A percentile compares a stretch with the other conserved stretches of the same genome.
These are phyloP conservation scores for Onchidella celtica DNA, from an alignment of 2,888 invertebrate genomes.

Conservation along the genomic window DNA sequence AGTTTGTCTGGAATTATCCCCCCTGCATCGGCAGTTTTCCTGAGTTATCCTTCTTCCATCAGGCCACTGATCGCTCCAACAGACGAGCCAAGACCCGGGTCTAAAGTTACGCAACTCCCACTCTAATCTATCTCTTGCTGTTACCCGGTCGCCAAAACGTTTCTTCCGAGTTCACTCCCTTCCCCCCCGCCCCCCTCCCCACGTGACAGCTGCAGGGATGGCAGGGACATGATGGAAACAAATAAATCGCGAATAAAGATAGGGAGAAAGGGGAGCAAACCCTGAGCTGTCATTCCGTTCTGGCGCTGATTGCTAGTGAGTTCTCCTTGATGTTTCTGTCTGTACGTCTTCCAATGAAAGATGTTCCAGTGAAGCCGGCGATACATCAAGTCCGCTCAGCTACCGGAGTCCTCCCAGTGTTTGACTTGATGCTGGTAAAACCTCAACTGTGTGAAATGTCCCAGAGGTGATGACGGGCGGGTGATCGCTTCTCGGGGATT, in stretches of 20 bases:
- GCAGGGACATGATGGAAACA: conserved; percentile 5
- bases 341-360: neutral
- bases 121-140: conserved; percentile 22
- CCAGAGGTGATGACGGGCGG: no score
- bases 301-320: neutral
- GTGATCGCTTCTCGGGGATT: no score
- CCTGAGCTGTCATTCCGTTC: neutral
- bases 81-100: conserved; percentile 9
- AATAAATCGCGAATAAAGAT: conserved; percentile 36
- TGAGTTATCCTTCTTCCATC: conserved; percentile 31
- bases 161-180: neutral
- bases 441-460: no score
- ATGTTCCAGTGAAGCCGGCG: neutral
- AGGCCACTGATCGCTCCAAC: conserved; percentile 29
- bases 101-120: conserved; percentile 41
- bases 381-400: neutral
- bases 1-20: conserved; percentile 14
- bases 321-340: neutral
- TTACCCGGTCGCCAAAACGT: neutral
- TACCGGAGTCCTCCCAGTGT: no score
- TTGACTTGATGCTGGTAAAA: no score
- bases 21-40: conserved; percentile 27
- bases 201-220: conserved; percentile 22
- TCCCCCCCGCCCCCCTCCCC: no score
- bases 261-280: neutral